These are phyloP conservation scores for Torymus tubicola DNA, from an alignment of 2,888 invertebrate genomes.

Conservation along the genomic window DNA sequence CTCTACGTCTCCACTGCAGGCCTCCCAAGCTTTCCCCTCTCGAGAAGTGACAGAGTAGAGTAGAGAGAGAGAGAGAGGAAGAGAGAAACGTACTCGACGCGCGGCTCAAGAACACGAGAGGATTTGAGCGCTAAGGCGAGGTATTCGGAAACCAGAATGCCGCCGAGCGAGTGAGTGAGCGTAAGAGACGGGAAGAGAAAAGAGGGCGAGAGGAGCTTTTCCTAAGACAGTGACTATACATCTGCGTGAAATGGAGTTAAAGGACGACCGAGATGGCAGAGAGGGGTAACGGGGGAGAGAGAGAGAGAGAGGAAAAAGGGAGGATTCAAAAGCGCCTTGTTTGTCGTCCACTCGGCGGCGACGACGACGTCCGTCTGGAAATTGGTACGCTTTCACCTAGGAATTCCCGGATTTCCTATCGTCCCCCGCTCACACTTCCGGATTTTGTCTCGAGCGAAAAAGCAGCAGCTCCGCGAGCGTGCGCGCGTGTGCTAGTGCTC, in stretches of 20 bases:
- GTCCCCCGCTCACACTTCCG: conserved; percentile 5
- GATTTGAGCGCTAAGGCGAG: conserved; percentile 40
- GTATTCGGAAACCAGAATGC: conserved; percentile 38
- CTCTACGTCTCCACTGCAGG: too few species aligned
- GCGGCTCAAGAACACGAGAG: conserved; percentile 46
- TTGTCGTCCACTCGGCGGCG: conserved; percentile 66
- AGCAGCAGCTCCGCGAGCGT: background rate
- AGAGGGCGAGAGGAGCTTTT: conserved; percentile 41
- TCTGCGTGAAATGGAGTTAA: conserved; percentile 39
- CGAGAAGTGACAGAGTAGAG: conserved; percentile 46
- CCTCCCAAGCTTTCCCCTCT: background rate
- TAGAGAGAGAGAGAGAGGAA: too few species aligned
- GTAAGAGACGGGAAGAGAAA: background rate
- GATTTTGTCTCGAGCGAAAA: conserved; percentile 2
- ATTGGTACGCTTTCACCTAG: conserved; percentile 66
- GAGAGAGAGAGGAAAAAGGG: conserved; percentile 19
- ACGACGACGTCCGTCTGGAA: conserved; percentile 62
- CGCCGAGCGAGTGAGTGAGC: conserved; percentile 18
- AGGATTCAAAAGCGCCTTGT: conserved; percentile 67
- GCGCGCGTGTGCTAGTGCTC: background rate
- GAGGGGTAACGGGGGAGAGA: background rate
- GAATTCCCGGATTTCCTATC: conserved; percentile 60
- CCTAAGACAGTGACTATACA: conserved; percentile 37
- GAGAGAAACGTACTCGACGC: conserved; percentile 28
- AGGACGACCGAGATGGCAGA: conserved; percentile 5